A percentile compares a stretch with the other conserved stretches of the same genome.
These are phyloP conservation scores for Microcebus tavaratra DNA, from an alignment of 2,113 vertebrate species.

Conservation along the genomic window DNA sequence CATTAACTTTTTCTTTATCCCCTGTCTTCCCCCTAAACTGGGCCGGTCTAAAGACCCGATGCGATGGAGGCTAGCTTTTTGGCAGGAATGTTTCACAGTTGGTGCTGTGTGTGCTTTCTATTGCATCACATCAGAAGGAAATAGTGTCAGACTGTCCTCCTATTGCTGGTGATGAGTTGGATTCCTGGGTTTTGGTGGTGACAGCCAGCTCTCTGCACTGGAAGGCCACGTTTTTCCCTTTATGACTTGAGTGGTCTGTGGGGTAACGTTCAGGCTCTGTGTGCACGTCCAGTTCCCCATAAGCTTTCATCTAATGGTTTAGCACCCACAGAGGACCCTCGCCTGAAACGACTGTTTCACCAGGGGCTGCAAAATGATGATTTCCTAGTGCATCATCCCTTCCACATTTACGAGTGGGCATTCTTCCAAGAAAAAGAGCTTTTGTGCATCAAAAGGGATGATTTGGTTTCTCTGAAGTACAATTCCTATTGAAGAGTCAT, in stretches of 20 bases:
- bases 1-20: background rate
- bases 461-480: background rate
- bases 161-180: background rate
- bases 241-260: background rate
- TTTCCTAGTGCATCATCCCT: background rate
- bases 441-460: background rate
- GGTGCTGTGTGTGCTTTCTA: background rate
- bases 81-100: accelerated
- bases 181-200: background rate
- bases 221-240: accelerated
- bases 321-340: background rate
- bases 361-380: background rate
- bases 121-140: background rate
- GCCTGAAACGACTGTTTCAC: background rate
- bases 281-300: background rate
- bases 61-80: accelerated
- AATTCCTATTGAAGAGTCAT: background rate
- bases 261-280: background rate
- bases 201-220: background rate
- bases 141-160: background rate
- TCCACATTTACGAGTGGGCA: background rate
- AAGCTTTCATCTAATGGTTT: background rate
- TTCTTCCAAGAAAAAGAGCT: background rate
- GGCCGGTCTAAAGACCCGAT: background rate
- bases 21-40: background rate